Evolutionary conservation across 2,797 vertebrate species (phyloP).

Genomic region (Geotrypetes seraphini): DNA sequence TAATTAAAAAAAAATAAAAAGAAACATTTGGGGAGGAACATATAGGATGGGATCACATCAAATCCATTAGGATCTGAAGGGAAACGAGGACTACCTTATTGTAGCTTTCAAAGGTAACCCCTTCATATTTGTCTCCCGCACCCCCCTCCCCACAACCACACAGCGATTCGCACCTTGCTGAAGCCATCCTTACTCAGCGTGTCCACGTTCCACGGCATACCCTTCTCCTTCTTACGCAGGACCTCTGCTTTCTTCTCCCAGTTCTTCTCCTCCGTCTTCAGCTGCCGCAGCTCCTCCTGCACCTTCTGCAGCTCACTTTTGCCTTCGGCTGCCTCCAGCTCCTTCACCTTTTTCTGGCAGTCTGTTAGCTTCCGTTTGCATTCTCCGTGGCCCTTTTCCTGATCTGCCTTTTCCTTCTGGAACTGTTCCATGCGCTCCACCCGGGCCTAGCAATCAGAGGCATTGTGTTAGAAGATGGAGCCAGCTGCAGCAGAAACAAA

Average conservation of each 20-base stretch:
- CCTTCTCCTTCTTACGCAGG: constrained; percentile 65
- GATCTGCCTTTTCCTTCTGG: constrained; percentile 70
- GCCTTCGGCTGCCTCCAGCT: constrained; percentile 42
- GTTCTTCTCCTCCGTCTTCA: constrained; percentile 58
- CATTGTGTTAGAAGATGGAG: too few species aligned
- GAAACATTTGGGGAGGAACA: too few species aligned
- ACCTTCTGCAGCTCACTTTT: constrained; percentile 52
- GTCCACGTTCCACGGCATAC: constrained; percentile 80
- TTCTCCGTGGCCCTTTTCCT: constrained; percentile 53
- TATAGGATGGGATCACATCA: too few species aligned
- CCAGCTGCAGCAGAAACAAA: too few species aligned
- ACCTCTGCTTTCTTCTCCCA: constrained; percentile 65
- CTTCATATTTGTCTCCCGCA: background rate
- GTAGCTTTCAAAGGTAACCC: too few species aligned
- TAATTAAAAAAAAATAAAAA: too few species aligned
- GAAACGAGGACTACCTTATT: too few species aligned
- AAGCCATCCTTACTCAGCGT: constrained; percentile 83
- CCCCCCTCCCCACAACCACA: background rate
- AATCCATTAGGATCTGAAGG: too few species aligned
- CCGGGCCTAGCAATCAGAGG: constrained; percentile 60
- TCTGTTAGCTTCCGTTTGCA: constrained; percentile 54
- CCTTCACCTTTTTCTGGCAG: constrained; percentile 52
- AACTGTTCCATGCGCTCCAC: constrained; percentile 75
- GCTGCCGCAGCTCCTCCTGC: constrained; percentile 56
- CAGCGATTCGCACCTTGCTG: constrained; percentile 86